Evolutionary conservation across 1,140 invertebrate species (phyloP), one percentile per base, ranked within the genome.

Genomic region (Lordiphosa stackelbergi): DNA sequence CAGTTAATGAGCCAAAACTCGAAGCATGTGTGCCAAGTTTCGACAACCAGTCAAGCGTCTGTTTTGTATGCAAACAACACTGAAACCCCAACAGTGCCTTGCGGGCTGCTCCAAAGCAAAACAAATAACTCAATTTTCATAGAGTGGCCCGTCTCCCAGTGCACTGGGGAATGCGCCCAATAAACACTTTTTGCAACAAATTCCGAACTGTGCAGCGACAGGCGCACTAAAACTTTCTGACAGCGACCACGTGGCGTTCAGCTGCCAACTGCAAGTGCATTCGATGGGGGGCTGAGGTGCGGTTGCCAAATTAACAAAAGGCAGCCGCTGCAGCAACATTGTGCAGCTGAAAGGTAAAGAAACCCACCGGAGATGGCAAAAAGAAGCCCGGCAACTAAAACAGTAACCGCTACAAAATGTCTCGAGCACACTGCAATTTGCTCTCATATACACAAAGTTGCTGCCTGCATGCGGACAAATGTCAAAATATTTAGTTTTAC

Each of bases 171-270:
- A 61, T 69, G 58, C 54, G 13, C 81, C 75, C 75, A 75, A 79
- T 79, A 79, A 79, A 79, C 75, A 81, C 75, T 79, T 79, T 81
- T 81, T 81, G 64, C 62, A 81, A 79, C 75, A 79, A 79, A 75
- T 81, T 69, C 59, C 63, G 35, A 81, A 75, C 66, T 71, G 53
- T 74, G 64, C 53, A 61, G 28, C 38, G 51, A 51, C 57, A 59
- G 60, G 66, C 64, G 51, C 61, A 75, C 60, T 58, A 49, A 83
- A 83, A 81, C 68, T 83, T 81, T 81, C 46, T 83, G 75, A 81
- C 75, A 83, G 68, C 77, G 68, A 69, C 77, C 75, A 79, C 73
- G 75, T 81, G 61, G 69, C 64, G 61, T 73, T 65, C 72, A 73
- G 62, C 64, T 83, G 78, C 65, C 77, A 81, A 61, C 64, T 83